Evolutionary conservation across 2,888 invertebrate species (phyloP), one percentile per base, ranked within the genome.

Genomic region (Pomacea canaliculata): DNA sequence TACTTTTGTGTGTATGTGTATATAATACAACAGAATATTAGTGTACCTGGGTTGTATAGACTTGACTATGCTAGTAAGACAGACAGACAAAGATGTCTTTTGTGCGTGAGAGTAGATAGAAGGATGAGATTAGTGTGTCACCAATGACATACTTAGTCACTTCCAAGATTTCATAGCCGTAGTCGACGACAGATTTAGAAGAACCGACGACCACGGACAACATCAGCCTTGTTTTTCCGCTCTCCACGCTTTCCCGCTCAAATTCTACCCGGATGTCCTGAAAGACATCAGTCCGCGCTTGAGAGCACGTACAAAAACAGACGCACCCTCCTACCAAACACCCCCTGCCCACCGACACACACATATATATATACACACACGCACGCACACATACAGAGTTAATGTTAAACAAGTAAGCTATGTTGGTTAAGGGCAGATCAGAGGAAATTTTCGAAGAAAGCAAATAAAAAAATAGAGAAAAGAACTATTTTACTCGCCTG

Each of bases 301-400:
- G 48, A 37, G 48, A 37, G 27, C 70, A 49, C 70, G 5, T 51
- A 70, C 51, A 49, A 51, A 70, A 8, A 70, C 70, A 70, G 8
- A 49, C 70, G 51, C 70, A 7, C 23, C 16, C 69, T 49, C 69
- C 18, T 49, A 69, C 49, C 37, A 23, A 48, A 70, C 3, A 49
- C 19, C 63, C 10, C 19, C n/a, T 12, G 12, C 7, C 5, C 37
- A 9, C 68, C 13, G 3, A 68, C 27, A 19, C 37, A 27, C 68
- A 37, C 48, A 70, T 7, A n/a, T 51, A 49, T 51, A 70, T 51
- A 70, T 18, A 49, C 70, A 70, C 51, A 51, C 70, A 51, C 51
- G 13, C 70, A 70, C 70, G 3, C 23, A 49, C 70, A 5, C 37
- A 5, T 5, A 37, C 37, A 37, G 4, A 37, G 4, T 37, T 37